A percentile compares a stretch with the other conserved stretches of the same genome.
Conservation (phyloP, 2,888 invertebrate genomes). For the Rhagium mordax region DNA sequence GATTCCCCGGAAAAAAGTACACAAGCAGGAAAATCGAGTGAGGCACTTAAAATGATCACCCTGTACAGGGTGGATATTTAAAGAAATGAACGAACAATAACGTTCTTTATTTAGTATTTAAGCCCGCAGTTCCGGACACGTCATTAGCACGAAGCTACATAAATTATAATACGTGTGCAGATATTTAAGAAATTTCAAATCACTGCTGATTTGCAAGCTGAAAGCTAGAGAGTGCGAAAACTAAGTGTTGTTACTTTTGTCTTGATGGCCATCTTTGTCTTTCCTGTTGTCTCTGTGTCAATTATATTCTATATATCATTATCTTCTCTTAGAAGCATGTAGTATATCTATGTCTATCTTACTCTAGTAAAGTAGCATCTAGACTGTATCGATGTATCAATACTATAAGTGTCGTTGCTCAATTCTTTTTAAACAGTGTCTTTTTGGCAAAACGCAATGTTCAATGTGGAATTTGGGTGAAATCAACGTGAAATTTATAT, state of each 20-base stretch:
- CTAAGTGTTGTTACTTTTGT: slow-evolving; percentile 17
- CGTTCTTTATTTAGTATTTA: no score
- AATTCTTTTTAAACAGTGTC: slow-evolving; percentile 63
- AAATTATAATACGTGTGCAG: no score
- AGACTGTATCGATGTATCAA: slow-evolving; percentile 66
- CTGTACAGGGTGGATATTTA: no score
- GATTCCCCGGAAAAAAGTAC: no score
- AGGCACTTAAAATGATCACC: no score
- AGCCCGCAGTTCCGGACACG: no score
- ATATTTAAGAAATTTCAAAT: no score
- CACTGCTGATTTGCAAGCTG: no score
- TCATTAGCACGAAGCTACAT: no score
- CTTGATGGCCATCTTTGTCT: slow-evolving; percentile 48
- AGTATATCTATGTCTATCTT: slow-evolving; percentile 60
- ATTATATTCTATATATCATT: slow-evolving; percentile 63
- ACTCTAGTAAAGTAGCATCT: slow-evolving; percentile 57
- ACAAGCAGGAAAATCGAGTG: no score
- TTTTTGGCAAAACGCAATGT: slow-evolving; percentile 70
- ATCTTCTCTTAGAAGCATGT: slow-evolving; percentile 61
- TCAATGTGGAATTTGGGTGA: slow-evolving; percentile 72
- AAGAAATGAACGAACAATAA: no score
- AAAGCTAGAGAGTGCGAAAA: slow-evolving; percentile 41
- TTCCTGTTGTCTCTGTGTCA: slow-evolving; percentile 64
- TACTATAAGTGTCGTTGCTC: slow-evolving; percentile 70
- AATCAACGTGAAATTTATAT: slow-evolving; percentile 61